These are phyloP conservation scores for Distichodus sexfasciatus DNA, from an alignment of 2,797 vertebrate genomes.

Conservation along the genomic window DNA sequence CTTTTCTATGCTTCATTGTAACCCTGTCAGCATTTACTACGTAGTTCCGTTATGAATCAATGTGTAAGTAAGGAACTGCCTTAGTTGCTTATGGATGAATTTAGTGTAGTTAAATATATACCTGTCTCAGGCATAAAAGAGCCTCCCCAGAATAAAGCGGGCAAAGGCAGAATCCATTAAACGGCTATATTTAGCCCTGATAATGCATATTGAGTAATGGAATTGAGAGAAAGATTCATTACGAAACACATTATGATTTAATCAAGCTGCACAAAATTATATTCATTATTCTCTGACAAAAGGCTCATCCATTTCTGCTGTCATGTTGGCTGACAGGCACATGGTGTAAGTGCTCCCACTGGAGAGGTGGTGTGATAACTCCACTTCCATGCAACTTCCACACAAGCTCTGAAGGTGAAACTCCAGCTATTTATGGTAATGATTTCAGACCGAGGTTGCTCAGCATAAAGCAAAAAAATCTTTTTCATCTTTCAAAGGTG, in stretches of 20 bases:
- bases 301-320: slow-evolving; percentile 58
- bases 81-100: slow-evolving; percentile 62
- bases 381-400: slow-evolving; percentile 29
- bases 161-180: slow-evolving; percentile 78
- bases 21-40: background rate
- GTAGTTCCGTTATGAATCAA: slow-evolving; percentile 1
- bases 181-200: slow-evolving; percentile 78
- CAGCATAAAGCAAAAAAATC: background rate
- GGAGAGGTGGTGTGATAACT: slow-evolving; percentile 26
- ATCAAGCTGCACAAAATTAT: slow-evolving; percentile 73
- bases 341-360: slow-evolving; percentile 24
- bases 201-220: slow-evolving; percentile 74
- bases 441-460: slow-evolving; percentile 14
- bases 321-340: slow-evolving; percentile 36
- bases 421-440: slow-evolving; percentile 23
- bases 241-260: slow-evolving; percentile 78
- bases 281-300: slow-evolving; percentile 70
- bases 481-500: background rate
- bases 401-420: slow-evolving; percentile 32
- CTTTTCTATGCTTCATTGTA: too few species aligned
- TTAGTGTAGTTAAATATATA: slow-evolving; percentile 72
- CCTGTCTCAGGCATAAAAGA: slow-evolving; percentile 64
- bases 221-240: slow-evolving; percentile 73
- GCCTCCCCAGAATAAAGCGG: slow-evolving; percentile 56
- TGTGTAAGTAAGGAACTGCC: slow-evolving; percentile 24